Percentiles rank a stretch among this genome's conserved stretches.
phyloP scores from a whole-genome alignment of 2,113 vertebrate genomes.

The Fulmarus glacialis region DNA sequence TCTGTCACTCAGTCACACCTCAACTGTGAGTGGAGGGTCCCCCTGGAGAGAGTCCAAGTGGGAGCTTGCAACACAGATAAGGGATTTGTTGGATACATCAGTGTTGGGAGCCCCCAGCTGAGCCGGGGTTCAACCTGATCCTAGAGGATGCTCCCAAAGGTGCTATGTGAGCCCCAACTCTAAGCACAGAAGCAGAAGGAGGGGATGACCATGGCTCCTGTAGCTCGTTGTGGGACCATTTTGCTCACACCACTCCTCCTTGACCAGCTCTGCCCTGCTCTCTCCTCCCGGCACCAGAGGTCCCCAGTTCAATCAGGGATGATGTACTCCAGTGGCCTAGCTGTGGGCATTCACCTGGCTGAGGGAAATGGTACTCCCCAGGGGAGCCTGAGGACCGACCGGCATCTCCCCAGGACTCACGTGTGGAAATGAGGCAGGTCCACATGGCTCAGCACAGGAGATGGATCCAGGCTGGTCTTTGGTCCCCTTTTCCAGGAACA shows the following conservation, averaged over 20 bases:
- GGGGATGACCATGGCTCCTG: not conserved
- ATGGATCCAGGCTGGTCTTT: not conserved
- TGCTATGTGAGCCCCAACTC: not conserved
- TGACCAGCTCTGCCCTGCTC: not conserved
- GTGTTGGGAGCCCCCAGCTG: not conserved
- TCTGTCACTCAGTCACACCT: not conserved
- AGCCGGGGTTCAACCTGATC: not conserved
- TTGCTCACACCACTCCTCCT: not conserved
- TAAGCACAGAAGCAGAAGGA: not conserved
- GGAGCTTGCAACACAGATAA: not conserved
- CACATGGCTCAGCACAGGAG: not conserved
- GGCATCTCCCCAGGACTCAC: not conserved
- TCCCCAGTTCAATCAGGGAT: not conserved
- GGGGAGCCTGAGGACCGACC: not conserved
- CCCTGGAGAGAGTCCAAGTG: not conserved
- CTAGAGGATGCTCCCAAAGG: not conserved
- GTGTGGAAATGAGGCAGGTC: not conserved
- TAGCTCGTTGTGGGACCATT: not conserved
- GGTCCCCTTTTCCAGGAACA: not conserved
- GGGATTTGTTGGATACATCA: not conserved
- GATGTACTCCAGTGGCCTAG: not conserved
- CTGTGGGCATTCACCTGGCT: not conserved
- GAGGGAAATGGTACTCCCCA: not conserved
- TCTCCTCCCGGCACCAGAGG: not conserved
- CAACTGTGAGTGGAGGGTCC: not conserved